Conservation (phyloP, 2,797 vertebrate genomes). For the Chaetodon trifasciatus region DNA sequence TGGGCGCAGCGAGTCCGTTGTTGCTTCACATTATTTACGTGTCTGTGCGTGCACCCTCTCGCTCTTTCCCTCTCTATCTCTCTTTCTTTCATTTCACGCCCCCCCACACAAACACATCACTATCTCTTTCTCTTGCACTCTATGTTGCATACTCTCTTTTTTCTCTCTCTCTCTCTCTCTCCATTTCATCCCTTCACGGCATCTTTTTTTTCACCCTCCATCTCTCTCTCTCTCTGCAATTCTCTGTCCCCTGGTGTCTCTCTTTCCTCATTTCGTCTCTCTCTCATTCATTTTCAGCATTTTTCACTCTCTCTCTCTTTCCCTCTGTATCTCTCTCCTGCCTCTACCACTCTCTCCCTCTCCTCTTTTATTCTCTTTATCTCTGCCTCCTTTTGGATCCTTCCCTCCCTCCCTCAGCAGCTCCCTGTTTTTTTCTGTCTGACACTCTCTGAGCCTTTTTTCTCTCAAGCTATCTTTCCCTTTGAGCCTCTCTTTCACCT, state of each 20-base stretch:
- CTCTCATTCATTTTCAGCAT: constrained; percentile 54
- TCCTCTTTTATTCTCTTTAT: constrained; percentile 73
- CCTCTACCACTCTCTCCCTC: constrained; percentile 57
- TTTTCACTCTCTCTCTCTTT: constrained; percentile 39
- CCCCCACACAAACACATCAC: constrained; percentile 67
- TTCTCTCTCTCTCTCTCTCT: constrained; percentile 34
- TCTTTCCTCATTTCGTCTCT: constrained; percentile 46
- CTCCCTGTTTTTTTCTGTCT: constrained; percentile 54
- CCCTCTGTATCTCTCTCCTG: constrained; percentile 48
- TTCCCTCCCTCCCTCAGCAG: constrained; percentile 59
- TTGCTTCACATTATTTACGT: constrained; percentile 89
- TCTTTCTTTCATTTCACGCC: constrained; percentile 65
- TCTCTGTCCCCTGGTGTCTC: constrained; percentile 58
- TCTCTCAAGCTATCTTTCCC: constrained; percentile 72
- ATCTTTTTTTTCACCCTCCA: constrained; percentile 59
- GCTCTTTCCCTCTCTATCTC: constrained; percentile 47
- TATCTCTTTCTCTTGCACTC: constrained; percentile 45
- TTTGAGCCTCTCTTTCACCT: constrained; percentile 71
- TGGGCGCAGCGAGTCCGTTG: constrained; percentile 80
- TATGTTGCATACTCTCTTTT: constrained; percentile 46
- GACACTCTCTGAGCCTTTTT: constrained; percentile 66
- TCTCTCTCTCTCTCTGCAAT: constrained; percentile 49
- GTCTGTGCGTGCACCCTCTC: constrained; percentile 84
- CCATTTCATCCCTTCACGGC: constrained; percentile 55
- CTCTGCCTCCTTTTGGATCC: constrained; percentile 72